Conservation (phyloP, 2,888 invertebrate genomes). For the Lamellibrachia satsuma region DNA sequence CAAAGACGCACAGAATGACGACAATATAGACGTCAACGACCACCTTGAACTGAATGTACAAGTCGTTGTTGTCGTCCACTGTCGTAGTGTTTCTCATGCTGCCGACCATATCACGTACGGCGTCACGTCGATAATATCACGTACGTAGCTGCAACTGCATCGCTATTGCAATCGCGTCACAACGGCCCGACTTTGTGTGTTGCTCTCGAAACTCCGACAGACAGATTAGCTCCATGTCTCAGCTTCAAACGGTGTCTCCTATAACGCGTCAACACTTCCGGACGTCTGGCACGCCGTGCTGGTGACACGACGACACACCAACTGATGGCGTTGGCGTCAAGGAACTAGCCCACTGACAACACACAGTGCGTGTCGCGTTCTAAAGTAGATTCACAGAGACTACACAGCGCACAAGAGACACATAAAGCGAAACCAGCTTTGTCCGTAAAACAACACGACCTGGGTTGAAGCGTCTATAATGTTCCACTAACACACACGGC, state of each 20-base stretch:
- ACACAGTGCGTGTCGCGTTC: too few species aligned
- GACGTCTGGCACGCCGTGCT: slow-evolving; percentile 19
- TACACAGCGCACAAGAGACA: too few species aligned
- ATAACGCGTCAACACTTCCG: neutral
- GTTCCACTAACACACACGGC: slow-evolving; percentile 19
- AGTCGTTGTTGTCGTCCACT: slow-evolving; percentile 20
- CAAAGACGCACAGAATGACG: slow-evolving; percentile 40
- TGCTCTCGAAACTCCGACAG: neutral
- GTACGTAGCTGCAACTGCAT: neutral
- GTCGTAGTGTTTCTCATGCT: slow-evolving; percentile 25
- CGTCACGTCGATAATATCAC: slow-evolving; percentile 20
- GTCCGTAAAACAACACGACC: slow-evolving; percentile 14
- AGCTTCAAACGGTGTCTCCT: slow-evolving; percentile 8
- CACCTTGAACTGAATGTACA: slow-evolving; percentile 30
- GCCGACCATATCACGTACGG: neutral
- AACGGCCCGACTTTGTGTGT: neutral
- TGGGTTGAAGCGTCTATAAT: slow-evolving; percentile 17
- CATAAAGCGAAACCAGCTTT: too few species aligned
- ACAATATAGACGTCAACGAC: slow-evolving; percentile 42
- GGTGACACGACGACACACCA: neutral
- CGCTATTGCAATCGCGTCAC: neutral
- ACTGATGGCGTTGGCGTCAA: neutral
- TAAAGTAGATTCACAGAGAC: too few species aligned
- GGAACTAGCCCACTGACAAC: too few species aligned
- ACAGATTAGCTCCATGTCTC: slow-evolving; percentile 22